Conservation (phyloP, 2,888 invertebrate species). For the Aporophyla lueneburgensis region DNA sequence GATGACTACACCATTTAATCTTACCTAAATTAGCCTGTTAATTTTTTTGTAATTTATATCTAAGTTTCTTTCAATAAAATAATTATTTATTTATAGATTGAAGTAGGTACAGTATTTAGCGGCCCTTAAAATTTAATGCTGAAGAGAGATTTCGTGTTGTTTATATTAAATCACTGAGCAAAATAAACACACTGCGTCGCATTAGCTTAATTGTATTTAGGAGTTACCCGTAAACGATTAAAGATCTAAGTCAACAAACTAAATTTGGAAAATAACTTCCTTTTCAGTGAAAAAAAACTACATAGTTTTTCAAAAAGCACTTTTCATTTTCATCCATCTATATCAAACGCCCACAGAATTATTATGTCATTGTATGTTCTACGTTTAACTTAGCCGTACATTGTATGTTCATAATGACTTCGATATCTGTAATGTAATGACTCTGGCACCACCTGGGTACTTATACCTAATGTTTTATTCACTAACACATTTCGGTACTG, state of each 20-base stretch:
- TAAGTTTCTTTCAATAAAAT: too few species aligned
- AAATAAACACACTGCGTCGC: not conserved
- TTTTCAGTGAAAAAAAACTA: not conserved
- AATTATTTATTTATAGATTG: too few species aligned
- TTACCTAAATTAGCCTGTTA: too few species aligned
- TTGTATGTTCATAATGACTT: not conserved
- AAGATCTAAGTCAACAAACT: not conserved
- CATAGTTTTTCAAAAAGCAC: not conserved
- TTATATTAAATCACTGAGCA: not conserved
- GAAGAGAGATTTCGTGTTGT: not conserved
- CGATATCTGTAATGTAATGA: not conserved
- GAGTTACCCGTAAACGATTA: not conserved
- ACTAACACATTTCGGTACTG: not conserved
- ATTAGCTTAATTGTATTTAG: not conserved
- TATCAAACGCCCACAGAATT: not conserved
- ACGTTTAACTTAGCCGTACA: too few species aligned
- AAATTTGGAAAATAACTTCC: not conserved
- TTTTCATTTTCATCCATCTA: not conserved
- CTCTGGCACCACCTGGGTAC: not conserved
- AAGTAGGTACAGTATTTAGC: not conserved
- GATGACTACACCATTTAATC: too few species aligned
- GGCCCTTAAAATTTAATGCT: not conserved
- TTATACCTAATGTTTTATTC: slow-evolving; percentile 8
- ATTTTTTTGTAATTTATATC: too few species aligned
- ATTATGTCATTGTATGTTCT: too few species aligned